phyloP scores from a whole-genome alignment of 2,113 vertebrate genomes.

The Spizaetus ornatus region DNA sequence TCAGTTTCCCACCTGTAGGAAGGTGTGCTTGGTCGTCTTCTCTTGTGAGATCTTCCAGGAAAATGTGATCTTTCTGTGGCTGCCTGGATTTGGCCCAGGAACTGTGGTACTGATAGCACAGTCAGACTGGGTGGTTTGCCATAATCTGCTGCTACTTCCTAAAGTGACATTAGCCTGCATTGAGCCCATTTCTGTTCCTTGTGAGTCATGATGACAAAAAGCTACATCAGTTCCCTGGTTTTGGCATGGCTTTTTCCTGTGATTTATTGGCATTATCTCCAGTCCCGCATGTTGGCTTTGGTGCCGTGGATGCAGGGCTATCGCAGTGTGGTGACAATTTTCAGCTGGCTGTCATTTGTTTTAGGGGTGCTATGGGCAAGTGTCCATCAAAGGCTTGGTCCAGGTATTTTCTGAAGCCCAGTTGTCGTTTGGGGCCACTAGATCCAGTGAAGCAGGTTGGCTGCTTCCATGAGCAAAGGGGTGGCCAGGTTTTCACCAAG shows the following conservation, averaged over 20 bases:
- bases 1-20: not conserved
- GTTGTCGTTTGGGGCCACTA: not conserved
- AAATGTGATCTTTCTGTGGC: not conserved
- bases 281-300: not conserved
- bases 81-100: not conserved
- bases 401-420: not conserved
- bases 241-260: not conserved
- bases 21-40: not conserved
- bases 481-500: not conserved
- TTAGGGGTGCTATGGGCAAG: not conserved
- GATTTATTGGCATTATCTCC: not conserved
- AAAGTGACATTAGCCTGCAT: not conserved
- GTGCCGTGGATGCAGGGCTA: not conserved
- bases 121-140: not conserved
- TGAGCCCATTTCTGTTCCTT: not conserved
- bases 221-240: not conserved
- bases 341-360: not conserved
- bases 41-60: not conserved
- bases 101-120: not conserved
- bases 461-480: not conserved
- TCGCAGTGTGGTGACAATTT: fast-evolving
- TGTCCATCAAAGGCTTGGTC: not conserved
- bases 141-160: conserved; percentile 8
- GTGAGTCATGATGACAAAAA: not conserved
- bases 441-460: not conserved